Evolutionary conservation across 2,113 vertebrate genomes (phyloP).

Genomic region (Clinocottus analis): DNA sequence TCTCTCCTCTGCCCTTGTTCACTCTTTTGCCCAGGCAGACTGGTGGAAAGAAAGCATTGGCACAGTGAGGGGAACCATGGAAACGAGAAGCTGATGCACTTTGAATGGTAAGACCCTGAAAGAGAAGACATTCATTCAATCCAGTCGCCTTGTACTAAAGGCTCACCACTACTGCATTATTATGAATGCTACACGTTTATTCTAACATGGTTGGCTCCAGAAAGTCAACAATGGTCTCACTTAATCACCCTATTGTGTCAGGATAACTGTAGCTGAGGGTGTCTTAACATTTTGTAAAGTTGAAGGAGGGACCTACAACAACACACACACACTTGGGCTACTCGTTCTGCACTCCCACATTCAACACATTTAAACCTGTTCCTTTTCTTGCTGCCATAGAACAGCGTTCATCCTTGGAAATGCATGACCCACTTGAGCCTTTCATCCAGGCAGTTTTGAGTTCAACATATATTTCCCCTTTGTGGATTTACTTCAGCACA

Average conservation of each 20-base stretch:
- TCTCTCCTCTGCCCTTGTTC: constrained; percentile 2
- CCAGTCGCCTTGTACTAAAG: constrained; percentile 61
- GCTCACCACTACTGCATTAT: constrained; percentile 64
- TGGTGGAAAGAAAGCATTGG: constrained; percentile 74
- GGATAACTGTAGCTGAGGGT: constrained; percentile 38
- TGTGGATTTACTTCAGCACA: constrained; percentile 15
- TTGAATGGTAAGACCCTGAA: constrained; percentile 81
- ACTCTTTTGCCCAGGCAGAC: constrained; percentile 51
- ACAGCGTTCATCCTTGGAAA: background rate
- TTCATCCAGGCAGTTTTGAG: constrained; percentile 13
- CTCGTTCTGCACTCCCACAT: constrained; percentile 12
- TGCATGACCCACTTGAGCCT: constrained; percentile 5
- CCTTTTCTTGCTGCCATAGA: background rate
- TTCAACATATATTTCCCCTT: constrained; percentile 36
- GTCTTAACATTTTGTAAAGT: constrained; percentile 45
- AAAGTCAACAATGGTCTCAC: constrained; percentile 52
- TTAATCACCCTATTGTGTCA: constrained; percentile 62
- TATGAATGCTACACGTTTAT: constrained; percentile 62
- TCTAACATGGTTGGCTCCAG: constrained; percentile 50
- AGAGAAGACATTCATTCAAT: constrained; percentile 79
- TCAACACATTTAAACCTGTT: constrained; percentile 3
- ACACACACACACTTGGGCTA: background rate
- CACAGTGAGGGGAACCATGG: constrained; percentile 78
- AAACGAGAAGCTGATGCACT: constrained; percentile 80
- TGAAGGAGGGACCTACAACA: constrained; percentile 11